Evolutionary conservation across 1,140 invertebrate species (phyloP).

Genomic region (Ostrea edulis): DNA sequence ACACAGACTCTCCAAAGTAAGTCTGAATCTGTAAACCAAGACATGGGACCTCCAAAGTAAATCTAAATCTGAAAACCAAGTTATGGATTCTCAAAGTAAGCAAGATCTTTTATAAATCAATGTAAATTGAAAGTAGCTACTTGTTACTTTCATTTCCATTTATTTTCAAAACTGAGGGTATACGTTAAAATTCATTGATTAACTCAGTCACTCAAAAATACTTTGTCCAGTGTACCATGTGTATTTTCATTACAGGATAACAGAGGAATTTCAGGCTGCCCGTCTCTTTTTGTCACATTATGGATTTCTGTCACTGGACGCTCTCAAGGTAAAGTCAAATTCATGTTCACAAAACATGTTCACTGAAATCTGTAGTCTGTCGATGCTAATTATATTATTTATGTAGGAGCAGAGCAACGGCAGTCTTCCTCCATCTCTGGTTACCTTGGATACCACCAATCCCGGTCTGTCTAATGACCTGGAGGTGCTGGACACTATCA

Average conservation of each 20-base stretch:
- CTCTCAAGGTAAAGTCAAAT: conserved; percentile 79
- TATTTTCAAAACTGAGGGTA: too few species aligned
- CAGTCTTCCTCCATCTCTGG: conserved; percentile 83
- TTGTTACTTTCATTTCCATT: too few species aligned
- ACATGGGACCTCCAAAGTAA: not conserved
- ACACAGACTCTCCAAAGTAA: not conserved
- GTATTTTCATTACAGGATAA: conserved; percentile 69
- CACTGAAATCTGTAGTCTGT: not conserved
- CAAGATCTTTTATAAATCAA: not conserved
- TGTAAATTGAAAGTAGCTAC: not conserved
- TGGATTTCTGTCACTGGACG: conserved; percentile 91
- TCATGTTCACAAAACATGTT: not conserved
- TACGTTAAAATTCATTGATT: too few species aligned
- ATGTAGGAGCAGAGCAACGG: conserved; percentile 76
- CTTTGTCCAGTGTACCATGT: not conserved
- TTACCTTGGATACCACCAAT: conserved; percentile 87
- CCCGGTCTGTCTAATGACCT: conserved; percentile 87
- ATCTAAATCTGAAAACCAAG: not conserved
- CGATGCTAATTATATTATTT: not conserved
- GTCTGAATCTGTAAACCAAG: not conserved
- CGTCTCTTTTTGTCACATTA: conserved; percentile 96
- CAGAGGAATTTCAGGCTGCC: conserved; percentile 94
- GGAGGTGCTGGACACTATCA: conserved; percentile 89
- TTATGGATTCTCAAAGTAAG: not conserved
- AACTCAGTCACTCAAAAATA: too few species aligned